A percentile compares a stretch with the other conserved stretches of the same genome.
Conservation (phyloP, 2,888 invertebrate species). For the Elegia similella region DNA sequence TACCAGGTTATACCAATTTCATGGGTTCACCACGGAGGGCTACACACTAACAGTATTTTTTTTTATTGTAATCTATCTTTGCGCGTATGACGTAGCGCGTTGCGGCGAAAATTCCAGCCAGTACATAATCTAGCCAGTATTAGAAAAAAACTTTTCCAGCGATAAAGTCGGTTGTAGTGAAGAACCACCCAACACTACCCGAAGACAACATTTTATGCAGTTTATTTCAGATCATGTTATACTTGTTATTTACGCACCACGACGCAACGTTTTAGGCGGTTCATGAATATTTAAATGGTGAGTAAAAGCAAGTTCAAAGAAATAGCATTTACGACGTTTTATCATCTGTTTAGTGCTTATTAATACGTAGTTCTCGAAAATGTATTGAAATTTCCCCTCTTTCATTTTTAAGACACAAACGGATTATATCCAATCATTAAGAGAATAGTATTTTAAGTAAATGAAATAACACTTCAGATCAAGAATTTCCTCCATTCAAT, state of each 20-base stretch:
- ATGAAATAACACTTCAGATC: no score
- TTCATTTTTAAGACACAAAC: not conserved
- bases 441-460: not conserved
- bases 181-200: no score
- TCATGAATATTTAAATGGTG: conserved; percentile 3
- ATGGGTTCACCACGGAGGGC: no score
- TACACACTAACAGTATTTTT: no score
- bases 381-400: not conserved
- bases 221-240: conserved; percentile 4
- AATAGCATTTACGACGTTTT: not conserved
- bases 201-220: not conserved
- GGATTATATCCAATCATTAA: not conserved
- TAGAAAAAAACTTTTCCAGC: no score
- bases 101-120: no score
- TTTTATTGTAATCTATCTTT: no score
- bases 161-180: no score
- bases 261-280: not conserved
- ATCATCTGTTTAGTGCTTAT: not conserved
- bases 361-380: not conserved
- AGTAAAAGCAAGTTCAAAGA: not conserved
- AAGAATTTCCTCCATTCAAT: no score
- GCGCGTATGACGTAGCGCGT: no score
- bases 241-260: not conserved
- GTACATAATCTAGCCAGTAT: no score
- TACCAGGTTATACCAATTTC: no score